phyloP scores from a whole-genome alignment of 1,140 invertebrate genomes.

The Ceratosolen solmsi region DNA sequence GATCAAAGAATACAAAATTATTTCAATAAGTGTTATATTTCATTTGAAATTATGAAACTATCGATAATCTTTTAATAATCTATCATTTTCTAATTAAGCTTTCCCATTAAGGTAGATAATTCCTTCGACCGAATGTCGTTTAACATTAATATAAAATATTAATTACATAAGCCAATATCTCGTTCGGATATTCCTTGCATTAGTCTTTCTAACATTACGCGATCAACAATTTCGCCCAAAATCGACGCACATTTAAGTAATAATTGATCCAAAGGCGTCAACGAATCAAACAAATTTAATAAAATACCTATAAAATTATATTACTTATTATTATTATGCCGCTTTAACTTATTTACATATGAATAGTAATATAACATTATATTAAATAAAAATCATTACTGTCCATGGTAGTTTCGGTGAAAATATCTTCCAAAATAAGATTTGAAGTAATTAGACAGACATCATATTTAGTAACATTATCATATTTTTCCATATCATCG shows the following conservation, averaged over 20 bases:
- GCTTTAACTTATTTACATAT: too few relatives aligned
- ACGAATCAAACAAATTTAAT: constrained; percentile 76
- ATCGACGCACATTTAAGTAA: constrained; percentile 77
- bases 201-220: constrained; percentile 74
- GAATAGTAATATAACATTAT: not conserved
- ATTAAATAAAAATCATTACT: constrained; percentile 50
- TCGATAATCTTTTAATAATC: too few relatives aligned
- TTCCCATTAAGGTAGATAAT: too few relatives aligned
- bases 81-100: too few relatives aligned
- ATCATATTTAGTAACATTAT: not conserved
- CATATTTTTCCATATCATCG: constrained; percentile 14
- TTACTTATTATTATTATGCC: constrained; percentile 28
- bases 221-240: constrained; percentile 75
- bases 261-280: constrained; percentile 77
- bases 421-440: constrained; percentile 62
- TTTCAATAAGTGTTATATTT: too few relatives aligned
- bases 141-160: not conserved
- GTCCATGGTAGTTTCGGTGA: constrained; percentile 68
- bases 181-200: constrained; percentile 69
- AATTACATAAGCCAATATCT: constrained; percentile 71
- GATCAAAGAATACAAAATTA: too few relatives aligned
- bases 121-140: too few relatives aligned
- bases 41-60: too few relatives aligned
- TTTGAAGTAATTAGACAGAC: constrained; percentile 61
- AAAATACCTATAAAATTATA: constrained; percentile 71